These are phyloP conservation scores for Drosophila pseudotalamancana DNA, from an alignment of 2,888 invertebrate genomes.

Conservation along the genomic window DNA sequence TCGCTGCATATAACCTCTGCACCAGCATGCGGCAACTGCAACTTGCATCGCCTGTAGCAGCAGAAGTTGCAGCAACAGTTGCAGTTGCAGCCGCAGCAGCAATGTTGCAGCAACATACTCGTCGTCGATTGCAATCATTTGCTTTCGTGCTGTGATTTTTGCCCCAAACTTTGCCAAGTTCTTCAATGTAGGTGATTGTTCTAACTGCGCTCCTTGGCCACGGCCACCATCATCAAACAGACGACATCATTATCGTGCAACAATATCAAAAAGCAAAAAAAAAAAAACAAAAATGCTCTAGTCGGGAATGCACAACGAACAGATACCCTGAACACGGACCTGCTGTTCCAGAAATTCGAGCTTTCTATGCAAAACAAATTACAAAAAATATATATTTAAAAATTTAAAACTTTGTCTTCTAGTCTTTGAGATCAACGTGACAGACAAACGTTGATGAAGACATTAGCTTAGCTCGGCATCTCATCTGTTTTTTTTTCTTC, in stretches of 20 bases:
- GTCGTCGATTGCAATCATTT: slow-evolving; percentile 75
- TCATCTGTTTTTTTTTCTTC: too few relatives aligned
- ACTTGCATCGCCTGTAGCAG: slow-evolving; percentile 39
- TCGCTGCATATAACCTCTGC: slow-evolving; percentile 77
- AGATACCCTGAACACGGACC: too few relatives aligned
- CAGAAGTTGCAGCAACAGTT: slow-evolving; percentile 17
- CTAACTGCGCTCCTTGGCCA: slow-evolving; percentile 50
- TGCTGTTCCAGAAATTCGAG: too few relatives aligned
- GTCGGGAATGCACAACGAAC: too few relatives aligned
- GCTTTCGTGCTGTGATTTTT: slow-evolving; percentile 79
- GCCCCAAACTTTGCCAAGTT: slow-evolving; percentile 63
- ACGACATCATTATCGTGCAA: slow-evolving; percentile 81
- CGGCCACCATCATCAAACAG: slow-evolving; percentile 75
- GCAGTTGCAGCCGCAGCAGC: slow-evolving; percentile 23
- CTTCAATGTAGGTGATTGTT: slow-evolving; percentile 74
- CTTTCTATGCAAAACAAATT: too few relatives aligned
- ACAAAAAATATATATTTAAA: too few relatives aligned
- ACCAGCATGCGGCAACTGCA: slow-evolving; percentile 55
- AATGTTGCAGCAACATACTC: slow-evolving; percentile 43
- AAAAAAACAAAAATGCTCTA: slow-evolving; percentile 15
- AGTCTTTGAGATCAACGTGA: too few relatives aligned
- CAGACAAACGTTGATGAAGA: too few relatives aligned
- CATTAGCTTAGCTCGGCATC: too few relatives aligned
- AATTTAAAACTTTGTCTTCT: too few relatives aligned
- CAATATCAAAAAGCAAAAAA: slow-evolving; percentile 63